Base-by-base conservation (phyloP, 2,113 vertebrate genomes). In the Chaetorhynchus papuensis region DNA sequence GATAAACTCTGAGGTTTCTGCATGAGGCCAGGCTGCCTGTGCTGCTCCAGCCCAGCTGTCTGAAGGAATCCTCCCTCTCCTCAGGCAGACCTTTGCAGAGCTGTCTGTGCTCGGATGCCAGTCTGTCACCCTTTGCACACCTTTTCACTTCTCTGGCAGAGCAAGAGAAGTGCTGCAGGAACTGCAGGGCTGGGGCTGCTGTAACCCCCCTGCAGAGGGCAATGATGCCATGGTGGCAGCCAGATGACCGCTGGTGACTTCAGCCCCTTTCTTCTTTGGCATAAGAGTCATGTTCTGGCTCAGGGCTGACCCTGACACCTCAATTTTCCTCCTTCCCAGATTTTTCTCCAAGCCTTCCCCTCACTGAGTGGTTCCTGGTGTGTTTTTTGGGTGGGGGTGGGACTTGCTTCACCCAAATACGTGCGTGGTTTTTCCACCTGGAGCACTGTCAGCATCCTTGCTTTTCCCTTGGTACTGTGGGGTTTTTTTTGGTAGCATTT, bases 141-240 rank as follows among this genome's bases (percentile, higher is more conserved):
- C 17, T 1, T 33, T 31, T 35, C 19, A 37, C 54, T 37, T 45
- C 1, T 1, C 74, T 70, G 50, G 11, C 82, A 93, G 60, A 83
- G 31, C 50, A 57, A 49, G 64, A 44, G 16, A 2, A 77, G 30
- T 2, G 3, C 59, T 89, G 69, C 50, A 81, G 54, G 8, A 89
- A 2, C n/a, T 20, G 26, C 37, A 74, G 59, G 53, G 30, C 44
- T 70, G 71, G 17, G 31, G 35, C 21, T 47, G 27, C 7, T 45
- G 27, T 7, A 6, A 20, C 9, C 42, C 66, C 61, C 1, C 1
- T 59, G 63, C 18, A n/a, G 44, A n/a, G 45, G 19, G 53, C 31
- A 61, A 11, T 0, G 0, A 24, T 41, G 54, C 3, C 8, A 4
- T 11, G 20, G 68, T 50, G 81, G 60, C 50, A 83, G 21, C 45